These are phyloP conservation scores for Bryconaethiops microstoma DNA, from an alignment of 2,797 vertebrate genomes.

Conservation along the genomic window DNA sequence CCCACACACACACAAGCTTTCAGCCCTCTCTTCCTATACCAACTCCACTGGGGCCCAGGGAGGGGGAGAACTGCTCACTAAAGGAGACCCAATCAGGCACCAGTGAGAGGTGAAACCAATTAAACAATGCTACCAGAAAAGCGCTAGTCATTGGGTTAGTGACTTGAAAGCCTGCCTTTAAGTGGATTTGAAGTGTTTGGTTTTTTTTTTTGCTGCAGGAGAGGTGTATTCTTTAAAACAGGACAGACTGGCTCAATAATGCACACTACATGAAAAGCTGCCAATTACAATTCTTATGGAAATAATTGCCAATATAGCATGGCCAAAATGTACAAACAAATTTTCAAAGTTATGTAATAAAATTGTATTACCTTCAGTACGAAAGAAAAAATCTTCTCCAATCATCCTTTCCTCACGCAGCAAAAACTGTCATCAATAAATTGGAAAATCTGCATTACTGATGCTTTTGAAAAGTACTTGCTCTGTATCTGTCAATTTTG, in stretches of 20 bases:
- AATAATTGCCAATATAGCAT: not conserved
- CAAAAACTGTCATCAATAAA: conserved; percentile 14
- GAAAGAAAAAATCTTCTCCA: not conserved
- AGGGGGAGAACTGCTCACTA: conserved; percentile 62
- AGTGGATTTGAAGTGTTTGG: conserved; percentile 44
- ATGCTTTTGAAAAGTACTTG: conserved; percentile 4
- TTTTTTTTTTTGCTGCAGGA: conserved; percentile 38
- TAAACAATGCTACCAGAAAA: conserved; percentile 71
- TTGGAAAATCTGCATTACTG: conserved; percentile 23
- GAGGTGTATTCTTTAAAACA: conserved; percentile 32
- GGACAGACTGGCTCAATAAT: conserved; percentile 23
- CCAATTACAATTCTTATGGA: conserved; percentile 18
- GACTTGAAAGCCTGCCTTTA: conserved; percentile 57
- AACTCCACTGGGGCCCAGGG: conserved; percentile 63
- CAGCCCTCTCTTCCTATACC: conserved; percentile 71
- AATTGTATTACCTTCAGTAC: too few species aligned
- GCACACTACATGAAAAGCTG: conserved; percentile 26
- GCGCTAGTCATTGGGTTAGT: conserved; percentile 62
- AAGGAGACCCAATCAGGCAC: conserved; percentile 69
- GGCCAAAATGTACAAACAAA: not conserved
- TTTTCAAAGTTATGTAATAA: not conserved
- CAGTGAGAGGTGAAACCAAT: conserved; percentile 79
- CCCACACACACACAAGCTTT: conserved; percentile 76
- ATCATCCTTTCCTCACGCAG: not conserved
- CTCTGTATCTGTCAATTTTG: conserved; percentile 65